Evolutionary conservation across 2,113 vertebrate genomes (phyloP), one percentile per base, ranked within the genome.

Genomic region (Anoura caudifer): DNA sequence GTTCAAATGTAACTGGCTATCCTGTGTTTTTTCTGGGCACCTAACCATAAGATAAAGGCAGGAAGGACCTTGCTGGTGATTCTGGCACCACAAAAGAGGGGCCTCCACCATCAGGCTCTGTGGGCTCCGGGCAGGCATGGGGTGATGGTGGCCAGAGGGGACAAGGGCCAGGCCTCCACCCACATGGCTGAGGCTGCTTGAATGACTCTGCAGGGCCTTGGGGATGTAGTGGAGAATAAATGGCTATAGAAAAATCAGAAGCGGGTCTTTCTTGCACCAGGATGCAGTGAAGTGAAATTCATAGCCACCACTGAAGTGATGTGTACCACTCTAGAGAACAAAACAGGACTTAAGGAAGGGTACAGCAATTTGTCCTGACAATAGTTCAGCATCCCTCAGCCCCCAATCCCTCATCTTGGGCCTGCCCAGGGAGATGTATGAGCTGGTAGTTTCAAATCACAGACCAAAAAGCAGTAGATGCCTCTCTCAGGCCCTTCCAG

Each of bases 231-330:
- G 14, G 36, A 82, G 36, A 33, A 54, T 41, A 26, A 88, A 28
- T 16, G 26, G 36, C 43, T 56, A 56, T 20, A 33, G 79, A 77
- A 69, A 45, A 41, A 13, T 13, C 33, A 59, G 43, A 52, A 76
- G 33, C 2, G 4, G 28, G 7, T 9, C 5, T 24, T 38, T 31
- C 65, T 61, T 56, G 38, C 41, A n/a, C 67, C 84, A 38, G 41
- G 83, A 9, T 3, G 3, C 13, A n/a, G 17, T 43, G 5, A 13
- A n/a, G 13, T 50, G 20, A 80, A 63, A 22, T 10, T 0, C 13
- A 6, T 1, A 43, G 14, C 28, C 11, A 1, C 19, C 7, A 14
- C 9, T 7, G 17, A 41, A 67, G 3, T 0, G 0, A 10, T 0
- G 5, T 8, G 4, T 4, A 7, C 15, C 20, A 0, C 26, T 56